Base-by-base conservation (phyloP, 2,113 vertebrate species). In the Astur gentilis region DNA sequence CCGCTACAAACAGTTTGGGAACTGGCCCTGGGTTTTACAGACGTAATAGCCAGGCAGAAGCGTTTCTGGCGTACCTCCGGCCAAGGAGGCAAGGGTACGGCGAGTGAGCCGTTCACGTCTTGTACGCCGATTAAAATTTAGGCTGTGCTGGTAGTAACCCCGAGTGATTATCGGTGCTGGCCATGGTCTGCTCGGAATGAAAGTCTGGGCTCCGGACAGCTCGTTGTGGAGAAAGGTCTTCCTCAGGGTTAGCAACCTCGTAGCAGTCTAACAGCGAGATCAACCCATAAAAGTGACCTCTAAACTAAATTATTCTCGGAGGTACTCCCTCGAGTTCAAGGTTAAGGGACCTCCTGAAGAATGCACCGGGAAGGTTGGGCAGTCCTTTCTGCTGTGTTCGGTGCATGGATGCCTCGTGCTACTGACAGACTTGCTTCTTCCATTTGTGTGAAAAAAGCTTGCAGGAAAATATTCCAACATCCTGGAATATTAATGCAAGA, bases 31-130 rank as follows among this genome's bases (percentile, higher is more conserved):
- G 0, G 6, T 66, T 91, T 67, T 13, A n/a, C 29, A 62, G 40
- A 6, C 22, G 11, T 22, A 44, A 45, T 36, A 45, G 77, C 36
- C 44, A 86, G 62, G 29, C 18, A 88, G 57, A 67, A 83, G 5
- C 22, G 7, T 72, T 94, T 75, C 42, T 40, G 62, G 44, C 20
- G 32, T 3, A 34, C 21, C 40, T 83, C 29, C 0, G 2, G 73
- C 34, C 73, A 50, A 62, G 58, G 11, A 80, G 44, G 40, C 20
- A 25, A 2, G 7, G 9, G n/a, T 40, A 25, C 40, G n/a, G 11
- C 1, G 2, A 64, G 16, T 5, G 15, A 87, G 25, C 14, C 26
- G n/a, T 34, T 25, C 26, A n/a, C 1, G 0, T 23, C 62, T 76
- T 65, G 10, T 55, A 29, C 22, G 86, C 13, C 0, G 0, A 72